Evolutionary conservation across 2,888 invertebrate species (phyloP), one percentile per base, ranked within the genome.

Genomic region (Erebia epiphron): DNA sequence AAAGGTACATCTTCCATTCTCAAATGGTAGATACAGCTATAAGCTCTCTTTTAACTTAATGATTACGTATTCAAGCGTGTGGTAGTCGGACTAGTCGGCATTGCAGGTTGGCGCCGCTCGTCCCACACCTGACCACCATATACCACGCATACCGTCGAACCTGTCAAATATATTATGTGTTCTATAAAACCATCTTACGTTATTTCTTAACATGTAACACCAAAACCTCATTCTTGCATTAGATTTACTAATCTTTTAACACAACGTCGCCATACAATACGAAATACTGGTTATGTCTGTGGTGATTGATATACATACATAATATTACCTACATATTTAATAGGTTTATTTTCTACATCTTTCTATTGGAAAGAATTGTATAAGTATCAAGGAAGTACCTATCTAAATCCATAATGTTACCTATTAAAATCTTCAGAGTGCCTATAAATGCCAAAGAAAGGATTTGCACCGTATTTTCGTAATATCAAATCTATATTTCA

Each of bases 401-500:
- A 26, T 26, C 26, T 26, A 66, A 70, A 65, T 16, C 65, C 4
- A 56, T 21, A 14, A 7, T 49, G 14, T 3, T 49, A n/a, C 14
- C n/a, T n/a, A 50, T 8, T 52, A 52, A 52, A 52, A 52, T 52
- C 16, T 52, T 52, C 16, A 9, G 10, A 1, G 16, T 52, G 8
- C n/a, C 52, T 16, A 69, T 68, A 64, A 62, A 75, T 63, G 54
- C 66, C 61, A 65, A 65, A 62, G 64, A 73, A 66, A 68, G 70
- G 64, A 75, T 70, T 63, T 16, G 50, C 50, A 61, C 8, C 21
- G 14, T 13, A n/a, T 61, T 68, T 68, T 26, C 43, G 50, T 65
- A 65, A 75, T 76, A 73, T 71, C 67, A 75, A 77, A 70, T 75
- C 77, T 65, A 75, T 21, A 26, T 85, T 83, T 82, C 80, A 79